Percentiles rank a stretch among this genome's conserved stretches.
phyloP scores from a whole-genome alignment of 2,888 invertebrate species.

The Sarcophaga caerulescens region DNA sequence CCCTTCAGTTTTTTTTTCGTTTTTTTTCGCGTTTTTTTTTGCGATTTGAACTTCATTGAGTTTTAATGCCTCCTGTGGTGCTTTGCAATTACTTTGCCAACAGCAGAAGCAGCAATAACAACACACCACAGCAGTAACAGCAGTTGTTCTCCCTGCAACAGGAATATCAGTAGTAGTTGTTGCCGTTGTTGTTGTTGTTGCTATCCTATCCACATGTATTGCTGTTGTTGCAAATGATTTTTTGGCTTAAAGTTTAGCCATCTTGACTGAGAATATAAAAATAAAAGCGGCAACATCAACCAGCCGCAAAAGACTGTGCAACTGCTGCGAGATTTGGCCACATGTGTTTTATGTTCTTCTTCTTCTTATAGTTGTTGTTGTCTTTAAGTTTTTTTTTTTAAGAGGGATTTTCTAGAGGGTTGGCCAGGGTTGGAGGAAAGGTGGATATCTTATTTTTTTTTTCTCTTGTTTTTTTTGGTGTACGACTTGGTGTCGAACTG shows the following conservation, averaged over 20 bases:
- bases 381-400: not conserved
- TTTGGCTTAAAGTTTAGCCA: constrained; percentile 63
- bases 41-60: constrained; percentile 44
- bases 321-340: constrained; percentile 29
- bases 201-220: constrained; percentile 27
- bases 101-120: constrained; percentile 57
- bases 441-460: not conserved
- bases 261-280: constrained; percentile 53
- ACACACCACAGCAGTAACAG: not conserved
- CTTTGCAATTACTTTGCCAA: constrained; percentile 67
- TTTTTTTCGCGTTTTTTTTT: constrained; percentile 41
- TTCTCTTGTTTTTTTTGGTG: constrained; percentile 27
- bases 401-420: constrained; percentile 16
- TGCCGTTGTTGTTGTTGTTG: constrained; percentile 16
- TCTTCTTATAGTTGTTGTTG: not conserved
- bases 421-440: not conserved
- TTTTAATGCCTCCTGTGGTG: constrained; percentile 60
- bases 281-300: constrained; percentile 67
- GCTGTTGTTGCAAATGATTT: constrained; percentile 65
- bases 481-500: constrained; percentile 70
- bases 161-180: not conserved
- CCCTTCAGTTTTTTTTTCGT: constrained; percentile 19
- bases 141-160: not conserved
- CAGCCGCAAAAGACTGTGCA: constrained; percentile 11
- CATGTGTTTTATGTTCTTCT: constrained; percentile 34